phyloP scores from a whole-genome alignment of 2,888 invertebrate species.

The Eucriotettix oculatus region DNA sequence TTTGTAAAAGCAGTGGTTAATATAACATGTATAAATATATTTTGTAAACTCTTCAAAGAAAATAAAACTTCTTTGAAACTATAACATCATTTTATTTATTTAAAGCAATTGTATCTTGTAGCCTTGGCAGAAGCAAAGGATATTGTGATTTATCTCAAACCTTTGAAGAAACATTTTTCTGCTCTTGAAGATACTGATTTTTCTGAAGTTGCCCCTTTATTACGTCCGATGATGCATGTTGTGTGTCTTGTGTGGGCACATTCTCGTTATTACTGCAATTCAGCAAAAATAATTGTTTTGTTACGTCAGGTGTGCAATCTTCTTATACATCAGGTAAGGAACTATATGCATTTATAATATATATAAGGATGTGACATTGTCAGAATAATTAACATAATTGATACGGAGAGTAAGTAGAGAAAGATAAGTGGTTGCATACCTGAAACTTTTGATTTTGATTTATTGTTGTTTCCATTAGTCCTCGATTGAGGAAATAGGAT shows the following conservation, averaged over 20 bases:
- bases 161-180: constrained; percentile 64
- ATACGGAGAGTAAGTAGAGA: no score
- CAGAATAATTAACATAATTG: no score
- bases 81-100: no score
- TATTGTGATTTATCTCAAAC: constrained; percentile 70
- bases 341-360: no score
- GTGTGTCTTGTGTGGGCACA: constrained; percentile 83
- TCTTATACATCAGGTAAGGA: constrained; percentile 61
- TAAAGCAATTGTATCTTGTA: constrained; percentile 17
- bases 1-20: no score
- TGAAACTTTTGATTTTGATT: no score
- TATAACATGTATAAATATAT: no score
- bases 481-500: no score
- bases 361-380: no score
- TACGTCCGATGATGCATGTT: constrained; percentile 69
- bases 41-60: no score
- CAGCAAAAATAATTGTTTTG: constrained; percentile 73
- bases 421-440: no score
- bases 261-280: constrained; percentile 78
- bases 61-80: no score
- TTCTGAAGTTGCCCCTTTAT: constrained; percentile 57
- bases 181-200: constrained; percentile 70
- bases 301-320: constrained; percentile 82
- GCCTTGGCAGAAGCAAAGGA: constrained; percentile 84
- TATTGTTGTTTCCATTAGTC: constrained; percentile 2